phyloP scores from a whole-genome alignment of 2,888 invertebrate species.

The Copidosoma aretas region DNA sequence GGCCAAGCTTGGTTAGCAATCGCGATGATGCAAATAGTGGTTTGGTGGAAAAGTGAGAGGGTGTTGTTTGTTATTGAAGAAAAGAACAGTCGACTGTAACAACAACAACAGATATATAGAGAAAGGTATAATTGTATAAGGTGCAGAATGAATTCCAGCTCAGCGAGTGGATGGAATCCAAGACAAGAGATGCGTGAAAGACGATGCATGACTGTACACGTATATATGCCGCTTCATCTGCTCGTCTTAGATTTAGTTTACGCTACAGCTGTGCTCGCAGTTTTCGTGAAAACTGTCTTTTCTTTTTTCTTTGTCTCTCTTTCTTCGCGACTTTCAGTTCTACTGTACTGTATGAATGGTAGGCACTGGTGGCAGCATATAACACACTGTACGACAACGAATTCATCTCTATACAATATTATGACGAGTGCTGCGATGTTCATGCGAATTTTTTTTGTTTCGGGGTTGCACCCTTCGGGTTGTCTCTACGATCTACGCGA shows the following conservation, averaged over 20 bases:
- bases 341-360: not conserved
- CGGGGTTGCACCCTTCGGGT: constrained; percentile 1
- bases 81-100: not conserved
- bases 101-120: too few species aligned
- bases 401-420: not conserved
- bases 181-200: constrained; percentile 32
- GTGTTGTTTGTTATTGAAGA: too few species aligned
- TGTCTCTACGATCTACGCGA: not conserved
- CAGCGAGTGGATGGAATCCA: too few species aligned
- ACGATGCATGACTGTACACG: constrained; percentile 32
- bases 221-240: not conserved
- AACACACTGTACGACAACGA: constrained; percentile 31
- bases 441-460: constrained; percentile 22
- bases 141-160: not conserved
- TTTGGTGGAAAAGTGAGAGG: not conserved
- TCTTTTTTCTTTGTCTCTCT: not conserved
- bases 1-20: not conserved
- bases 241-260: constrained; percentile 1
- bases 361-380: constrained; percentile 48
- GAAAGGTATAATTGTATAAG: not conserved
- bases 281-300: not conserved
- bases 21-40: not conserved
- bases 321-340: not conserved
- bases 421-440: constrained; percentile 40
- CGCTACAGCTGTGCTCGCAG: not conserved